Evolutionary conservation across 2,797 vertebrate genomes (phyloP), one percentile per base, ranked within the genome.

Genomic region (Lates japonicus): DNA sequence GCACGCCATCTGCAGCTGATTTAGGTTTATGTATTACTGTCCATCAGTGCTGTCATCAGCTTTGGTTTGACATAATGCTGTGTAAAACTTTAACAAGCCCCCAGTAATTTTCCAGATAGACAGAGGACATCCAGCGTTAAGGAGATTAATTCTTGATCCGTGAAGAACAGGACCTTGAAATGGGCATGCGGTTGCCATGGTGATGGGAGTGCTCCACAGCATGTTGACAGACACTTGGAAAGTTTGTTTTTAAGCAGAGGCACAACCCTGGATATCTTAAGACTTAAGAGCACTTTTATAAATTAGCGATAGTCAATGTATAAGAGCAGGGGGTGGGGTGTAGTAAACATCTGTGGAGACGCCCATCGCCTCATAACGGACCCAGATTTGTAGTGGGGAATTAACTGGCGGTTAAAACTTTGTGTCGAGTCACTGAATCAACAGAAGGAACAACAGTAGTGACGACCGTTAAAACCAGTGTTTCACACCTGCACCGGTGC

Each of bases 131-230:
- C 35, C 74, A 25, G 48, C 9, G 35, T 70, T 69, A 85, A 84
- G 3, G 57, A 73, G 74, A 82, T 80, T 84, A 44, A 41, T 54
- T 74, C 37, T 31, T 58, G 16, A 83, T 77, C 76, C 82, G 70
- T 75, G 70, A 75, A 79, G 65, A 86, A 70, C 76, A 39, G 71
- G 81, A 78, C 81, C 49, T 67, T 72, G 57, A 72, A 49, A 87
- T 87, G 76, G 48, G 65, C 72, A 84, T 76, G 74, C 29, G 29
- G 93, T 93, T 92, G 41, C 86, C 88, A 90, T 90, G 88, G 93
- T 39, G 88, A 92, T 11, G n/a, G 63, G 17, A 46, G 20, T 11
- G 60, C 44, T 64, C 31, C 20, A 12, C 39, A 7, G 25, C 2
- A 14, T 35, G 61, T 54, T 60, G 46, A 59, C 48, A n/a, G 31